Evolutionary conservation across 1,140 invertebrate genomes (phyloP).

Genomic region (Drosophila erecta): DNA sequence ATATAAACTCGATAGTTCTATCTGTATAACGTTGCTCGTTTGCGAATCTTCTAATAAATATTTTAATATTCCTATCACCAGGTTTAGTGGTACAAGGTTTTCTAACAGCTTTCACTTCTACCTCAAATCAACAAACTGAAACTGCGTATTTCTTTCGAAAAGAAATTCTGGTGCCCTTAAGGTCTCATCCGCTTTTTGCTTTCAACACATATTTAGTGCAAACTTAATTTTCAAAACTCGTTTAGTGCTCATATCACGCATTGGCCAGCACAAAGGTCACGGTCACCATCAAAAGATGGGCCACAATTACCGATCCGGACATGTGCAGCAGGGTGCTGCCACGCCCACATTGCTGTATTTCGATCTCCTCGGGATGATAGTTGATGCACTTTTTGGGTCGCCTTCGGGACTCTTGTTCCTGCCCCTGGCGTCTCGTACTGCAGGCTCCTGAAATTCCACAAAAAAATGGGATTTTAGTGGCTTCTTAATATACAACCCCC

Average conservation of each 20-base stretch:
- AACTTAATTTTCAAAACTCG: constrained; percentile 12
- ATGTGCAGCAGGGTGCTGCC: constrained; percentile 71
- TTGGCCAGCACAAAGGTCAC: constrained; percentile 76
- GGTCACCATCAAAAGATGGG: constrained; percentile 75
- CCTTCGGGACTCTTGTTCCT: constrained; percentile 87
- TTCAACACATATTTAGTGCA: constrained; percentile 26
- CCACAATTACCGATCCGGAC: constrained; percentile 63
- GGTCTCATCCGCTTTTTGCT: constrained; percentile 3
- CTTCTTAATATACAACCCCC: not conserved
- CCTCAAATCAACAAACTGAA: constrained; percentile 42
- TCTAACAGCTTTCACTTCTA: constrained; percentile 9
- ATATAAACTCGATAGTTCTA: constrained; percentile 53
- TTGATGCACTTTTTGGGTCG: constrained; percentile 93
- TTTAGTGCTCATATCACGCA: constrained; percentile 79
- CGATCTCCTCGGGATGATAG: constrained; percentile 94
- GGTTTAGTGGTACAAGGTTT: constrained; percentile 11
- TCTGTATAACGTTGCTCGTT: constrained; percentile 18
- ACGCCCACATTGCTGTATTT: constrained; percentile 90
- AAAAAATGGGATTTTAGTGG: too few species aligned
- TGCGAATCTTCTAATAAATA: constrained; percentile 38
- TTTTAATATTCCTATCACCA: constrained; percentile 26
- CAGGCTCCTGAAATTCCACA: constrained; percentile 75
- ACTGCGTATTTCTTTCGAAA: constrained; percentile 7
- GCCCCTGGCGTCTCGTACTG: constrained; percentile 85
- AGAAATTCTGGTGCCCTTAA: not conserved